These are phyloP conservation scores for Phortica okadai DNA, from an alignment of 2,888 invertebrate species.

Conservation along the genomic window DNA sequence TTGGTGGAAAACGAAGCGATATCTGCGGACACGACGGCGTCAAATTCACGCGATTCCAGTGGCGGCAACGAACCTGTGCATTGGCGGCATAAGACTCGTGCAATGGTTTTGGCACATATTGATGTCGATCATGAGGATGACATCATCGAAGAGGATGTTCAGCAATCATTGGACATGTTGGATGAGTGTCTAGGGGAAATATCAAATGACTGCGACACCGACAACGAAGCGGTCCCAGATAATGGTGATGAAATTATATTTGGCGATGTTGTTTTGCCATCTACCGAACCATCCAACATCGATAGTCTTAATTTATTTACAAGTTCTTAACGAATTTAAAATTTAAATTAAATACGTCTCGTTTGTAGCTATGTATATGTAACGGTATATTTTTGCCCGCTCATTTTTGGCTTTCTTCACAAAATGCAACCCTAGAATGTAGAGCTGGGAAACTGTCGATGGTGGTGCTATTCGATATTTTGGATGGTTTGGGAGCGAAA, in stretches of 20 bases:
- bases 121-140: constrained; percentile 22
- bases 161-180: constrained; percentile 46
- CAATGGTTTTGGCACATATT: constrained; percentile 38
- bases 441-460: too few relatives aligned
- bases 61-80: constrained; percentile 2
- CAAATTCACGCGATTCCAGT: constrained; percentile 40
- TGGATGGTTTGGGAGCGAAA: too few relatives aligned
- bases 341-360: not conserved
- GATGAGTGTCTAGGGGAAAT: constrained; percentile 56
- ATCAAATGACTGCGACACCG: constrained; percentile 22
- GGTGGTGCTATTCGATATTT: too few relatives aligned
- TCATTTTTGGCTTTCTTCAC: not conserved
- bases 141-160: constrained; percentile 30
- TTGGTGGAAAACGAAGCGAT: constrained; percentile 43
- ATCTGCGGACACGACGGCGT: constrained; percentile 43
- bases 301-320: constrained; percentile 33
- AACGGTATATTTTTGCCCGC: not conserved
- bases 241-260: constrained; percentile 38
- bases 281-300: constrained; percentile 28
- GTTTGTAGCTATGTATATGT: not conserved
- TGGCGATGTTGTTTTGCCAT: constrained; percentile 43
- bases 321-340: not conserved
- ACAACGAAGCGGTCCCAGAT: constrained; percentile 7
- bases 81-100: constrained; percentile 27
- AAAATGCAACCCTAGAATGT: not conserved